These are phyloP conservation scores for Indicator indicator DNA, from an alignment of 2,113 vertebrate genomes.

Conservation along the genomic window DNA sequence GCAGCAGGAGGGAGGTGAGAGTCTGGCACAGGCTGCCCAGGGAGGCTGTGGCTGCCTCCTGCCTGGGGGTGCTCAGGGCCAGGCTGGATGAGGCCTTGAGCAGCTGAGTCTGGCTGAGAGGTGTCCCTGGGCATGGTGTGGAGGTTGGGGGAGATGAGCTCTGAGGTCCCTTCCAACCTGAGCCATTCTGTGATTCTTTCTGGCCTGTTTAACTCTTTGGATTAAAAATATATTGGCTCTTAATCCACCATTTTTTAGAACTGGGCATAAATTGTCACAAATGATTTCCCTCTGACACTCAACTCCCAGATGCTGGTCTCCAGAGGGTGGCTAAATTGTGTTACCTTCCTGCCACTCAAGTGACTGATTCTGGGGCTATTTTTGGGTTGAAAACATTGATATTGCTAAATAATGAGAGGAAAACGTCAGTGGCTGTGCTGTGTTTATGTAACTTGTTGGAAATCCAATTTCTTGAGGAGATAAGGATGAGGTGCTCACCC, in stretches of 20 bases:
- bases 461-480: neutral
- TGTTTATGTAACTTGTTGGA: neutral
- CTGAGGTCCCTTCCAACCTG: no score
- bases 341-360: neutral
- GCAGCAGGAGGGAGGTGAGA: no score
- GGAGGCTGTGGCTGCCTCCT: no score
- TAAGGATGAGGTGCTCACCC: neutral
- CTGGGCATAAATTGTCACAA: neutral
- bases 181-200: no score
- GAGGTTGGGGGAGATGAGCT: no score
- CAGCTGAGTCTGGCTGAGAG: no score
- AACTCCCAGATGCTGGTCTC: neutral
- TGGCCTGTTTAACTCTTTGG: neutral
- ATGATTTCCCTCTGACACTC: neutral
- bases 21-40: no score
- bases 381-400: neutral
- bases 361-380: neutral
- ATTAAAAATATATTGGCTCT: neutral
- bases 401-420: neutral
- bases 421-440: neutral
- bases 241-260: neutral
- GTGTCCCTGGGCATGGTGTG: no score
- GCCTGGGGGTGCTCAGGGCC: no score
- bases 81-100: no score
- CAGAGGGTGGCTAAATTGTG: neutral